Base-by-base conservation (phyloP, 2,113 vertebrate species). In the Entosphenus tridentatus region DNA sequence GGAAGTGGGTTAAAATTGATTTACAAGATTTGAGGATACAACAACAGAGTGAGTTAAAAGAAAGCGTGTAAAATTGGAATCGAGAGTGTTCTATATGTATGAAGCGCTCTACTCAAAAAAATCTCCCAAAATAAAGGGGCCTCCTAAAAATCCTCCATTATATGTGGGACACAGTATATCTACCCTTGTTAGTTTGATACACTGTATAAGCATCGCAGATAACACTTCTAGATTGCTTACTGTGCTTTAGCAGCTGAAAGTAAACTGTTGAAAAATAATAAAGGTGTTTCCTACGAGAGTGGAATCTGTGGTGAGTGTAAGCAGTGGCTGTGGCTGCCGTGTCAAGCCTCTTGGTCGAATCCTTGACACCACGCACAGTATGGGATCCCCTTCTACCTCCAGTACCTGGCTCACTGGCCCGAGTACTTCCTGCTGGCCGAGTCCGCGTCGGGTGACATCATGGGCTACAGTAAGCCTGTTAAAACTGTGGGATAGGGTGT, bases 381-480 rank as follows among this genome's bases (percentile, higher is more conserved):
- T 77, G 89, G 92, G 57, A 95, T 91, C 71, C 89, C 92, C 1
- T 97, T 97, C 73, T 95, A 95, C 73, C 77, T 92, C 55, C 92
- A 96, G 80, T 95, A 96, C 74, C 80, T 97, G 6, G 92, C 92
- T 12, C 92, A 96, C 75, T 93, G 91, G 91, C 92, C 92, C 0
- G 89, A 97, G 78, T 95, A 97, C 71, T 96, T 96, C 78, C 85
- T 95, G 2, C 88, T 96, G 2, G 87, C 91, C 1, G 88, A 97
- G 77, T 90, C 89, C 56, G 89, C 92, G 9, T 88, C 89, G 5
- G 87, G 91, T 58, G 89, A 95, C 72, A 80, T 95, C 68, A 96
- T 96, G 91, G 92, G 91, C 57, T 97, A 97, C 76, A 97, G 92
- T 96, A 80, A 84, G 39, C 39, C 39, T 39, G 39, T 39, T 39